phyloP scores from a whole-genome alignment of 2,113 vertebrate genomes.

The Corythaixoides concolor region DNA sequence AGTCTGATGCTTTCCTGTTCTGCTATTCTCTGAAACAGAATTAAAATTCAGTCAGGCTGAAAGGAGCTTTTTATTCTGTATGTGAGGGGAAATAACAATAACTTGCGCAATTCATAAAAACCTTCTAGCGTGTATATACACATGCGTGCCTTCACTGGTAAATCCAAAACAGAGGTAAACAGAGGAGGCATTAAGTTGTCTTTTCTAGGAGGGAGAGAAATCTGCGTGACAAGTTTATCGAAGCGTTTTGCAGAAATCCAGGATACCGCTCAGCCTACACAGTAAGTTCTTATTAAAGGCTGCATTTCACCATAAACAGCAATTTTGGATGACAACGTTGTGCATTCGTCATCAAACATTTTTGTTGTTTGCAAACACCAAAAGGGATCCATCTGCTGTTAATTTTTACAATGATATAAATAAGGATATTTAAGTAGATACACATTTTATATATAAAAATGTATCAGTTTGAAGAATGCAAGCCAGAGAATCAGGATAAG shows the following conservation, averaged over 20 bases:
- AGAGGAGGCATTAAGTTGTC: background rate
- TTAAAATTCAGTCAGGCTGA: slow-evolving; percentile 35
- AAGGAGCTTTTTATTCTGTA: background rate
- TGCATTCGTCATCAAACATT: background rate
- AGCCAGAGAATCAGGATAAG: background rate
- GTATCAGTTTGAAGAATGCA: background rate
- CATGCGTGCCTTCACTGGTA: background rate
- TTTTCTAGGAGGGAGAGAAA: slow-evolving; percentile 28
- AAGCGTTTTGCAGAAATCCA: slow-evolving; percentile 9
- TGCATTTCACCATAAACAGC: background rate
- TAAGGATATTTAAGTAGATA: background rate
- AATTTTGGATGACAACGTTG: background rate
- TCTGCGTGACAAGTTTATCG: background rate
- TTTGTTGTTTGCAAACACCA: slow-evolving; percentile 14
- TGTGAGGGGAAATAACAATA: slow-evolving; percentile 14
- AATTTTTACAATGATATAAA: background rate
- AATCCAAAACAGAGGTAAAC: background rate
- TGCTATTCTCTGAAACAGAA: background rate
- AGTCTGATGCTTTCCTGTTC: background rate
- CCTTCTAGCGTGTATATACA: background rate
- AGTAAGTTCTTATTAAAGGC: background rate
- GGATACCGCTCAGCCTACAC: background rate
- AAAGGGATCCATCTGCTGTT: background rate
- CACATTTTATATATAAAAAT: background rate
- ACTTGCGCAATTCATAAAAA: slow-evolving; percentile 16